These are phyloP conservation scores for Monomorium pharaonis DNA, from an alignment of 1,140 invertebrate genomes.

Conservation along the genomic window DNA sequence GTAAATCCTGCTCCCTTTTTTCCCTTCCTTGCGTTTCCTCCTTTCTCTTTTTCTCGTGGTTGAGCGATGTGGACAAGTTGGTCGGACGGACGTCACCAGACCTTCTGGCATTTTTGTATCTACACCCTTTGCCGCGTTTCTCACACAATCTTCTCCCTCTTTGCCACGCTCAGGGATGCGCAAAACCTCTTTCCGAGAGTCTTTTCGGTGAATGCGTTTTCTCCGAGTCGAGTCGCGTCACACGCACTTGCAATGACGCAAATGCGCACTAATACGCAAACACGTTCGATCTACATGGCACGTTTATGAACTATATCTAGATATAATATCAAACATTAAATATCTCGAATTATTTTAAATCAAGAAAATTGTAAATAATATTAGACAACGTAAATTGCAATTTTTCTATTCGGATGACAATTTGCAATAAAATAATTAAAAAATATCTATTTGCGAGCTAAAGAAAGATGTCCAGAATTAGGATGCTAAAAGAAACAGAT, in stretches of 20 bases:
- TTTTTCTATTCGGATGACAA: not conserved
- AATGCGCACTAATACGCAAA: constrained; percentile 24
- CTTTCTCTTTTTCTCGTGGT: constrained; percentile 58
- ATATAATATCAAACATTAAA: not conserved
- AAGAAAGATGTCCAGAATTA: not conserved
- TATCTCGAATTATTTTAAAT: not conserved
- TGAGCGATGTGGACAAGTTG: constrained; percentile 57
- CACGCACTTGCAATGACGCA: constrained; percentile 66
- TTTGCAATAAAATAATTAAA: not conserved
- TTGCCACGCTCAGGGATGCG: constrained; percentile 9
- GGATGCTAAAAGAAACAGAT: not conserved
- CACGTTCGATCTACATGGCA: not conserved
- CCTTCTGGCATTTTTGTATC: constrained; percentile 68
- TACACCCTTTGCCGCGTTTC: constrained; percentile 57
- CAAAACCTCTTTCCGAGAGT: constrained; percentile 49
- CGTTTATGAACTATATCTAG: not conserved
- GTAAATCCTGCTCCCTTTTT: constrained; percentile 67
- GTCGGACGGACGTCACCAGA: constrained; percentile 61
- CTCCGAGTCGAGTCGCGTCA: constrained; percentile 60
- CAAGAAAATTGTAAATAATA: not conserved
- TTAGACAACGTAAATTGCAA: not conserved
- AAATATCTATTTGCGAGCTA: not conserved
- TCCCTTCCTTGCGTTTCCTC: constrained; percentile 24
- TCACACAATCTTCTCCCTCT: constrained; percentile 67
- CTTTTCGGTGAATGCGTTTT: constrained; percentile 63